Percentiles rank a stretch among this genome's conserved stretches.
Conservation (phyloP, 1,140 invertebrate species). For the Brachionus koreanus region DNA sequence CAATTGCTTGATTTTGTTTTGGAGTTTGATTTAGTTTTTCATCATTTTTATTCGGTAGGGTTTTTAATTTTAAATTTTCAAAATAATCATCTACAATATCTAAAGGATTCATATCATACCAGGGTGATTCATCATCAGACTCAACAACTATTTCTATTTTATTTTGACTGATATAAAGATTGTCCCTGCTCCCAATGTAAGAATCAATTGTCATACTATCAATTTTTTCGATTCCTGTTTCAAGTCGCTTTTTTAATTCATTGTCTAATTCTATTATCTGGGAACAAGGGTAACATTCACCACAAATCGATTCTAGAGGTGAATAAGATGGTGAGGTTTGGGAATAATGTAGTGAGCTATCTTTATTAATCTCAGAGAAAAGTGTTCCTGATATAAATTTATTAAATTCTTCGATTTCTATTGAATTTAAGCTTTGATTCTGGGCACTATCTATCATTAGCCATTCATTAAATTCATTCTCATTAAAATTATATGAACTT, state of each 20-base stretch:
- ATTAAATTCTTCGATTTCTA: neutral
- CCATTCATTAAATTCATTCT: conserved; percentile 17
- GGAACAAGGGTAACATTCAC: neutral
- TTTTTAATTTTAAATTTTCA: neutral
- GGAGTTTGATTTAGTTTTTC: neutral
- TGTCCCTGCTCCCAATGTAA: neutral
- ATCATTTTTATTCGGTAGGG: neutral
- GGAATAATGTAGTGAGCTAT: no score
- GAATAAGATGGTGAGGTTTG: conserved; percentile 27
- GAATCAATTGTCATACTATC: neutral
- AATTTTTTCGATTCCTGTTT: conserved; percentile 2
- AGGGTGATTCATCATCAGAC: neutral
- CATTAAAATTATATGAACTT: neutral
- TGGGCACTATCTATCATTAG: neutral
- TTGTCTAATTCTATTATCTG: neutral
- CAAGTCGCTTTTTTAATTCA: neutral
- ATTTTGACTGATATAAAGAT: neutral
- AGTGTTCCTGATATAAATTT: neutral
- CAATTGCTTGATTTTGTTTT: neutral
- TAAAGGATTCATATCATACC: neutral
- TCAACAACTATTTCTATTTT: neutral
- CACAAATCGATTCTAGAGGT: neutral
- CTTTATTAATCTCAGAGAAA: neutral
- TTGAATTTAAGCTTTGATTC: neutral
- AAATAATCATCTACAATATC: neutral